Evolutionary conservation across 2,888 invertebrate species (phyloP), one percentile per base, ranked within the genome.

Genomic region (Acleris literana): DNA sequence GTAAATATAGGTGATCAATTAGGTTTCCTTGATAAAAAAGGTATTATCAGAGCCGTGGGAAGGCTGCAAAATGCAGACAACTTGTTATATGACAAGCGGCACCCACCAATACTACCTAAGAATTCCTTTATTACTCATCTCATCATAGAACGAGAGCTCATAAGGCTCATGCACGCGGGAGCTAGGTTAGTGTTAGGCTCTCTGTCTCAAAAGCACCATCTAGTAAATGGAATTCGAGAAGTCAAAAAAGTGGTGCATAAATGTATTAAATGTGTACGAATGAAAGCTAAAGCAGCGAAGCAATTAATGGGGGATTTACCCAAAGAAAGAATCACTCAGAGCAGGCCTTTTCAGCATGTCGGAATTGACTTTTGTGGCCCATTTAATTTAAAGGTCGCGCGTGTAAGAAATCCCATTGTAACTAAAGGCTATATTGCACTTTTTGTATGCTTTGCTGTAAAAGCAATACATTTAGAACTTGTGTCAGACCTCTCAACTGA

Each of bases 381-480:
- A 17, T 60, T 70, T 39, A 16, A 53, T 13, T 43, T 67, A 7
- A 71, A 69, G 48, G n/a, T 58, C 3, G 17, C 68, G 25, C 46
- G 71, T 3, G 55, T 71, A 25, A 22, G 60, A 2, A 54, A 59
- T 6, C 43, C 71, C 5, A 5, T 70, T 18, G 18, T 63, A 29
- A 53, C 44, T 11, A 71, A 71, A 44, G 68, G 58, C 0, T 71
- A 69, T 51, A 44, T 71, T 7, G 65, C 66, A 11, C 1, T 71
- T 9, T 69, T 63, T 65, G 64, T 69, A 3, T 69, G 69, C 48
- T 71, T 69, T 54, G 16, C 52, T 16, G 61, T 64, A 1, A 70
- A 70, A 54, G 71, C 70, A 3, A 64, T 70, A 9, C 59, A 60
- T 39, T n/a, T 70, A n/a, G 71, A 73, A 44, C 39, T 73, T 9